Conservation (phyloP, 2,113 vertebrate species). For the Jacana jacana region DNA sequence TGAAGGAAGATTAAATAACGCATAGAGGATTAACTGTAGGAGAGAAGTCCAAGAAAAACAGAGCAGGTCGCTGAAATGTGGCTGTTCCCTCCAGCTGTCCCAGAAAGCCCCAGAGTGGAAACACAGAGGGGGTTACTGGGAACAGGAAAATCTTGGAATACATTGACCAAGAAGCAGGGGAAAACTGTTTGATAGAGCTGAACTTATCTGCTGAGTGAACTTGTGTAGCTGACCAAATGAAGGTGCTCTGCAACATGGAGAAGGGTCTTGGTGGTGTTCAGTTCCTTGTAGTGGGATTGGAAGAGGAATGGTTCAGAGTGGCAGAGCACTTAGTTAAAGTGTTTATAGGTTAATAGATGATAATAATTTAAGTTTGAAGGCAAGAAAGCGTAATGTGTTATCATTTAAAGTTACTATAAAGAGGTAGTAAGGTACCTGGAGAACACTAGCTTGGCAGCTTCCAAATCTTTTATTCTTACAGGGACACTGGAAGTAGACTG, state of each 20-base stretch:
- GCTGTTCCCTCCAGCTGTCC: not conserved
- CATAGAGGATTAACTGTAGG: not conserved
- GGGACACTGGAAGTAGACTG: not conserved
- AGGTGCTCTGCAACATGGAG: not conserved
- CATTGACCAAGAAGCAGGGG: not conserved
- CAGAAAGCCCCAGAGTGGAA: not conserved
- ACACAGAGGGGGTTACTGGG: not conserved
- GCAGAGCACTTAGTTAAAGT: not conserved
- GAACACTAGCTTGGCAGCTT: not conserved
- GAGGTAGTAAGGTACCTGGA: not conserved
- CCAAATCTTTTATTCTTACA: not conserved
- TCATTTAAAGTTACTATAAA: not conserved
- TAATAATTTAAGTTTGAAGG: not conserved
- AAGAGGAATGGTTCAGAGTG: not conserved
- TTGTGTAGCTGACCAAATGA: not conserved
- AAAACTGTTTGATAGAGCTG: not conserved
- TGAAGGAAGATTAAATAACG: not conserved
- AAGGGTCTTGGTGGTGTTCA: not conserved
- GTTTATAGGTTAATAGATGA: not conserved
- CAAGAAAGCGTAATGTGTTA: not conserved
- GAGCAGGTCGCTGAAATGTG: not conserved
- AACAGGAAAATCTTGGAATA: not conserved
- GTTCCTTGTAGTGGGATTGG: not conserved
- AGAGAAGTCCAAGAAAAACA: not conserved
- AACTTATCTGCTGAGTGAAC: not conserved